A percentile compares a stretch with the other conserved stretches of the same genome.
These are phyloP conservation scores for Zoanthus sociatus DNA, from an alignment of 92 coral and sea anemone genomes.

Conservation along the genomic window DNA sequence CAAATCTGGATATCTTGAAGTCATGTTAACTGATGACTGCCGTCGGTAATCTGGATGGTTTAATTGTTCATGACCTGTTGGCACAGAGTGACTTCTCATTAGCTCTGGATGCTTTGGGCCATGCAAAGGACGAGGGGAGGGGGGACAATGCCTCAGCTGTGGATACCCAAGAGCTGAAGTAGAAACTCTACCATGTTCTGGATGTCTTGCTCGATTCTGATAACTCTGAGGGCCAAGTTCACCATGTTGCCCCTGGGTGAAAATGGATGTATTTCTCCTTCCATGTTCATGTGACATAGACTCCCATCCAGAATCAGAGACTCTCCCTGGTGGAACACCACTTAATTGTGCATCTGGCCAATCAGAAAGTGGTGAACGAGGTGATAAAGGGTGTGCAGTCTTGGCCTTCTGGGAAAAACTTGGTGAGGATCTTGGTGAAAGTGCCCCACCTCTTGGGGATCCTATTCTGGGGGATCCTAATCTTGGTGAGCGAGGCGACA, in stretches of 20 bases:
- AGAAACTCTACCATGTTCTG: conserved; percentile 23
- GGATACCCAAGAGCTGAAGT: conserved; percentile 29
- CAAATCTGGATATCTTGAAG: conserved; percentile 18
- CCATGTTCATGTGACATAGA: conserved; percentile 11
- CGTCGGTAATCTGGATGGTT: conserved; percentile 24
- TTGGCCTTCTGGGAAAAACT: conserved; percentile 12
- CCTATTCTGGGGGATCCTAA: conserved; percentile 8
- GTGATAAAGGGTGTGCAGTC: neutral
- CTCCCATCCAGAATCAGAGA: conserved; percentile 2
- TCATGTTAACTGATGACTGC: neutral
- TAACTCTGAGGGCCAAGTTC: neutral
- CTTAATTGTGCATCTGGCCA: neutral
- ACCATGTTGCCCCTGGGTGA: conserved; percentile 12
- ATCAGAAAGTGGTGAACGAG: conserved; percentile 21
- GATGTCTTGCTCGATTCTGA: conserved; percentile 3
- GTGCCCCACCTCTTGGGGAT: conserved; percentile 18
- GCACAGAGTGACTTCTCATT: conserved; percentile 42
- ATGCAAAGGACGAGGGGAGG: conserved; percentile 14
- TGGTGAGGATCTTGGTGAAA: conserved; percentile 35
- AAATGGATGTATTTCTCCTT: conserved; percentile 1
- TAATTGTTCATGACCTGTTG: conserved; percentile 33
- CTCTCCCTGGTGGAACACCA: neutral
- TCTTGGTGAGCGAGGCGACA: conserved; percentile 42
- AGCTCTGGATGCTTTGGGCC: conserved; percentile 16
- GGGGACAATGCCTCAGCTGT: conserved; percentile 16